These are phyloP conservation scores for Sparus aurata DNA, from an alignment of 2,797 vertebrate species.

Conservation along the genomic window DNA sequence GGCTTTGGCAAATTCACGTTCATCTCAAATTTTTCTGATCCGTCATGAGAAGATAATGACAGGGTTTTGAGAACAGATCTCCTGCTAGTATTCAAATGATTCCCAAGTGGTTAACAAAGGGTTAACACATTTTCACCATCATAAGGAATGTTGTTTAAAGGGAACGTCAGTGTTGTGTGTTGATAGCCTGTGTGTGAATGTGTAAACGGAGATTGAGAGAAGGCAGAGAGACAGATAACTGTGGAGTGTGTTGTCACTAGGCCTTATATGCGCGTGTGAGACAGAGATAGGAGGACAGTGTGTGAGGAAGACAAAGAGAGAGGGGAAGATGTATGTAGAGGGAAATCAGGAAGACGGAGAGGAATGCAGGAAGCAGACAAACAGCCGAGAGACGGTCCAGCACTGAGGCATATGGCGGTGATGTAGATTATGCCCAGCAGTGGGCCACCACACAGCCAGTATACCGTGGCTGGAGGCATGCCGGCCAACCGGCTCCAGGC, in stretches of 20 bases:
- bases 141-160: slow-evolving; percentile 22
- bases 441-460: slow-evolving; percentile 29
- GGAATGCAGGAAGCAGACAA: slow-evolving; percentile 25
- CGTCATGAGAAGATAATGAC: not conserved
- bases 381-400: slow-evolving; percentile 42
- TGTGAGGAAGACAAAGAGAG: slow-evolving; percentile 14
- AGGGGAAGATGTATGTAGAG: slow-evolving; percentile 4
- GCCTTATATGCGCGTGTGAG: slow-evolving; percentile 22
- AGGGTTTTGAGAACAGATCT: slow-evolving; percentile 13
- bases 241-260: slow-evolving; percentile 19
- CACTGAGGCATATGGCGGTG: slow-evolving; percentile 59
- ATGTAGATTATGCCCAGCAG: slow-evolving; percentile 55
- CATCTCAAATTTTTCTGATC: slow-evolving; percentile 8
- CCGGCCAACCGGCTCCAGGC: slow-evolving; percentile 32
- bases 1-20: not conserved
- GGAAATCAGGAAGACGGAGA: slow-evolving; percentile 14
- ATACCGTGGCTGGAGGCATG: slow-evolving; percentile 43
- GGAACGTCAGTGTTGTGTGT: slow-evolving; percentile 16
- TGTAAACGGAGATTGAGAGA: slow-evolving; percentile 18
- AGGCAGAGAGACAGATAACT: slow-evolving; percentile 38
- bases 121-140: slow-evolving; percentile 18
- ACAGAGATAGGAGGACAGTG: slow-evolving; percentile 22
- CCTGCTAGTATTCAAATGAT: slow-evolving; percentile 8
- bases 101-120: too few relatives aligned
- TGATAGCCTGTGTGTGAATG: slow-evolving; percentile 4